A percentile compares a stretch with the other conserved stretches of the same genome.
Evolutionary conservation across 1,140 invertebrate species (phyloP).

Genomic region (Ditylenchus dipsaci): DNA sequence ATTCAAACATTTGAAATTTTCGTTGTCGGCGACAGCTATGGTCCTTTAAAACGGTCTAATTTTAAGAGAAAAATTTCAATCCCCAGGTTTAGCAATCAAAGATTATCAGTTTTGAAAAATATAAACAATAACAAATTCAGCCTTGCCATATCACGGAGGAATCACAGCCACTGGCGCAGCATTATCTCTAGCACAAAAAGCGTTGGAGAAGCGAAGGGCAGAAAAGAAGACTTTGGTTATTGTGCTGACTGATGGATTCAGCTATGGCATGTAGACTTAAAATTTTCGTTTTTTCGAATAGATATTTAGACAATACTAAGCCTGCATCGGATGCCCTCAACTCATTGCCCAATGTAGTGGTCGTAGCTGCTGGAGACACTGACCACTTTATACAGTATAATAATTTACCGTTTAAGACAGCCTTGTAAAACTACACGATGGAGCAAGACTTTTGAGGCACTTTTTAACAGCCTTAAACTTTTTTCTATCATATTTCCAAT

Average conservation of each 20-base stretch:
- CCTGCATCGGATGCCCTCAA: background rate
- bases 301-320: background rate
- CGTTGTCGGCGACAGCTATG: no score
- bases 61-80: no score
- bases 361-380: background rate
- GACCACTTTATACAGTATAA: background rate
- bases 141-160: conserved; percentile 18
- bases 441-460: background rate
- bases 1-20: no score
- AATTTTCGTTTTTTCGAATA: no score
- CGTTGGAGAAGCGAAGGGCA: conserved; percentile 18
- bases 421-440: background rate
- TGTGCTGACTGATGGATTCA: conserved; percentile 20
- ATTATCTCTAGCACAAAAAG: conserved; percentile 11
- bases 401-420: background rate
- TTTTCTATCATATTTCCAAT: background rate
- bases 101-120: no score
- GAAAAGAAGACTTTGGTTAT: conserved; percentile 20
- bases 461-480: background rate
- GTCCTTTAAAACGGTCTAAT: no score
- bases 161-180: conserved; percentile 21
- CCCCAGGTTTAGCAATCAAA: no score
- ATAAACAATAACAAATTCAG: no score
- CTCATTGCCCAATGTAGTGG: background rate
- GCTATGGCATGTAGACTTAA: no score